Conservation (phyloP, 2,113 vertebrate species). For the Colinus virginianus region DNA sequence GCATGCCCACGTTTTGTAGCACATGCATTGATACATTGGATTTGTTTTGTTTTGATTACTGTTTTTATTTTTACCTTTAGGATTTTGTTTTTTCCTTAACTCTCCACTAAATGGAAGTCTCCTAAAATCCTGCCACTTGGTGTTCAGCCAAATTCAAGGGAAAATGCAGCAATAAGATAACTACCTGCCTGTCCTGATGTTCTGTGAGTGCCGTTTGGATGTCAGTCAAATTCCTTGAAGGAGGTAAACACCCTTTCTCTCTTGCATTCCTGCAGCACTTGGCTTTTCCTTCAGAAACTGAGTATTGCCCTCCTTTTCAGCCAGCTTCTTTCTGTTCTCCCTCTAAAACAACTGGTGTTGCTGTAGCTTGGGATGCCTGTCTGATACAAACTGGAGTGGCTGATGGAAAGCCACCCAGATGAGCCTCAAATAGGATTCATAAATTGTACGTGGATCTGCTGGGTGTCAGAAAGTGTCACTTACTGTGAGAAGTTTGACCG, state of each 20-base stretch:
- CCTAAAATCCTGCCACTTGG: not conserved
- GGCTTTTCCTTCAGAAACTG: not conserved
- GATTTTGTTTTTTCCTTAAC: not conserved
- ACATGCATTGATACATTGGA: not conserved
- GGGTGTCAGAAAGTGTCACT: conserved; percentile 6
- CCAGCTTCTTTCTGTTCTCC: not conserved
- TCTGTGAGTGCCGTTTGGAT: not conserved
- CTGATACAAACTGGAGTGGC: not conserved
- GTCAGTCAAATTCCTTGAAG: not conserved
- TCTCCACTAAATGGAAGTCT: not conserved
- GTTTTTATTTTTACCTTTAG: not conserved
- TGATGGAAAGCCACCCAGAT: not conserved
- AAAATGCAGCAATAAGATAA: not conserved
- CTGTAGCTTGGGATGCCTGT: not conserved
- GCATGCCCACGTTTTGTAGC: not conserved
- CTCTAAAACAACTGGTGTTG: not conserved
- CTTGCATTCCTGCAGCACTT: not conserved
- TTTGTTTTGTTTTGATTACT: not conserved
- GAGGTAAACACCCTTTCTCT: not conserved
- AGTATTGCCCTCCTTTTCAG: not conserved
- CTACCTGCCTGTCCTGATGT: not conserved
- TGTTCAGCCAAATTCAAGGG: not conserved
- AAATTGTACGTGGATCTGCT: not conserved
- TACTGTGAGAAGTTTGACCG: not conserved
- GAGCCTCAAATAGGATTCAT: not conserved